Conservation (phyloP, 2,888 invertebrate genomes). For the Cinara cedri region DNA sequence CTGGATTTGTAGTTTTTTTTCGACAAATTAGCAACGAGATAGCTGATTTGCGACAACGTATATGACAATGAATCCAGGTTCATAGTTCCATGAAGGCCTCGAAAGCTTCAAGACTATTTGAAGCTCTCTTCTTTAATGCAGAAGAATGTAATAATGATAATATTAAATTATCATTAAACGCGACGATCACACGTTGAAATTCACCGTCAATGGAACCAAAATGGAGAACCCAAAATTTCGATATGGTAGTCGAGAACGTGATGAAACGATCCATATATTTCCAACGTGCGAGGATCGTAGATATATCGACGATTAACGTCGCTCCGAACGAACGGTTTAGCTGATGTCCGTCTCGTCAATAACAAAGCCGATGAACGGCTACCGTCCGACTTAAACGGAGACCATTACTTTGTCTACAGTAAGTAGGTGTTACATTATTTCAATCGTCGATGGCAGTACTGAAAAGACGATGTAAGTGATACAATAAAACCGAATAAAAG, state of each 20-base stretch:
- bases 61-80: constrained; percentile 98
- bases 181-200: not conserved
- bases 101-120: constrained; percentile 95
- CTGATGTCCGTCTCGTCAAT: not conserved
- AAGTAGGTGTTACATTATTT: constrained; percentile 8
- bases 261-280: constrained; percentile 10
- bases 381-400: not conserved
- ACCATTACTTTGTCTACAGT: not conserved
- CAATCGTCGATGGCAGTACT: not conserved
- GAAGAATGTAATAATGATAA: constrained; percentile 12
- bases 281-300: not conserved
- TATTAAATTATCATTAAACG: not conserved
- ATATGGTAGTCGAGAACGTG: not conserved
- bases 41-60: constrained; percentile 98
- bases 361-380: not conserved
- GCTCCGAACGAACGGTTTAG: not conserved
- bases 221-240: not conserved
- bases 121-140: constrained; percentile 74
- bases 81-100: constrained; percentile 94
- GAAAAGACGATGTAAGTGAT: not conserved
- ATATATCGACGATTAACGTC: not conserved
- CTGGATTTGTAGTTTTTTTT: constrained; percentile 94
- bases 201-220: not conserved
- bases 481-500: not conserved
- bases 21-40: constrained; percentile 92